These are phyloP conservation scores for Gymnodraco acuticeps DNA, from an alignment of 2,797 vertebrate genomes.

Conservation along the genomic window DNA sequence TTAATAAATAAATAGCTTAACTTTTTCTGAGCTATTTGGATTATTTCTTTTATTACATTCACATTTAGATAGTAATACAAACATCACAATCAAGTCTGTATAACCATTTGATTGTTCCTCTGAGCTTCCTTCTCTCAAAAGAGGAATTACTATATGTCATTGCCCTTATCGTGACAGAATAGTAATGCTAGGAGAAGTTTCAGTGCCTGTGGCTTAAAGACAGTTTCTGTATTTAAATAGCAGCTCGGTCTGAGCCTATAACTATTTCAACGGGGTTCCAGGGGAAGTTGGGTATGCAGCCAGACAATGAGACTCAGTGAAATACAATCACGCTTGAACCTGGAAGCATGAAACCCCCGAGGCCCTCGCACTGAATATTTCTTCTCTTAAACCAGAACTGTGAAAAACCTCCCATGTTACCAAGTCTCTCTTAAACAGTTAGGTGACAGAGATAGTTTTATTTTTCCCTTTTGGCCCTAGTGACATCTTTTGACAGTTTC, in stretches of 20 bases:
- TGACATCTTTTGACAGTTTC: not conserved
- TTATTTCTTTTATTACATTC: not conserved
- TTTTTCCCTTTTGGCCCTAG: conserved; percentile 11
- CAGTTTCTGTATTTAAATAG: conserved; percentile 20
- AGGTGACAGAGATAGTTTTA: not conserved
- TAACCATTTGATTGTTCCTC: not conserved
- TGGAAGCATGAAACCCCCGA: conserved; percentile 9
- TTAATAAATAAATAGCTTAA: too few species aligned
- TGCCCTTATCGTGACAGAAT: not conserved
- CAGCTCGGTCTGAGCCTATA: not conserved
- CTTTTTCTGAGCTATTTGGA: too few species aligned
- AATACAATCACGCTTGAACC: conserved; percentile 18
- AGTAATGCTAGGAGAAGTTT: conserved; percentile 4
- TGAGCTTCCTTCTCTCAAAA: not conserved
- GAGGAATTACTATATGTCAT: not conserved
- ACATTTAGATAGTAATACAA: not conserved
- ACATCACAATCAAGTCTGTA: not conserved
- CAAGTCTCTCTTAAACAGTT: conserved; percentile 1
- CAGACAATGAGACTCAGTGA: conserved; percentile 21
- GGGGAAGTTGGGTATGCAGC: conserved; percentile 11
- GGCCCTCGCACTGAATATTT: conserved; percentile 28
- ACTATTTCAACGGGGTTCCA: conserved; percentile 15
- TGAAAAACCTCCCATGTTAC: conserved; percentile 11
- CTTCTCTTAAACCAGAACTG: not conserved
- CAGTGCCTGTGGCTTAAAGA: conserved; percentile 6